phyloP scores from a whole-genome alignment of 2,888 invertebrate species.

The Trilocha varians region DNA sequence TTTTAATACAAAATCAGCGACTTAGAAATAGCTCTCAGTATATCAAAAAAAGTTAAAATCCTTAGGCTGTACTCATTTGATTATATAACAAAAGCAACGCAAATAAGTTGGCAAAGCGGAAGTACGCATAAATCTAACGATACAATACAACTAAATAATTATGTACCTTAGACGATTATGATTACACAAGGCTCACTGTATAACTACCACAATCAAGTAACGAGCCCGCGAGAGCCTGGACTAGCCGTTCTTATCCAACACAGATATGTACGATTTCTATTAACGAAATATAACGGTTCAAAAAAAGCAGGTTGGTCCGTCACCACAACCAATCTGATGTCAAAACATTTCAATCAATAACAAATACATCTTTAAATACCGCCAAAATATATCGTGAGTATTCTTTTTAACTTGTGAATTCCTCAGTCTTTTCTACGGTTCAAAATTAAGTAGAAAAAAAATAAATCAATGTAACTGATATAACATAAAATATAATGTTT shows the following conservation, averaged over 20 bases:
- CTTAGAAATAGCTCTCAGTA: slow-evolving; percentile 73
- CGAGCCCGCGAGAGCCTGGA: slow-evolving; percentile 33
- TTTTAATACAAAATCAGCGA: slow-evolving; percentile 66
- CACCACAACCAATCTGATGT: slow-evolving; percentile 55
- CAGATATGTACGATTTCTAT: slow-evolving; percentile 69
- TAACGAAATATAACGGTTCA: slow-evolving; percentile 37
- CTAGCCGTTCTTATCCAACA: slow-evolving; percentile 52
- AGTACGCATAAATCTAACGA: slow-evolving; percentile 70
- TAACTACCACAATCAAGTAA: slow-evolving; percentile 43
- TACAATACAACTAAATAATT: slow-evolving; percentile 70
- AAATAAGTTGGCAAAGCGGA: slow-evolving; percentile 71
- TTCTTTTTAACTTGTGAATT: slow-evolving; percentile 59
- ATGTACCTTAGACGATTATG: slow-evolving; percentile 68
- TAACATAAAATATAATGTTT: slow-evolving; percentile 57
- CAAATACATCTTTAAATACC: slow-evolving; percentile 40
- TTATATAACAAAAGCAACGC: slow-evolving; percentile 71
- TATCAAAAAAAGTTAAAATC: slow-evolving; percentile 70
- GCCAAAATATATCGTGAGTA: slow-evolving; percentile 59
- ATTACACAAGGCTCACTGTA: slow-evolving; percentile 68
- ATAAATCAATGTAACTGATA: slow-evolving; percentile 31
- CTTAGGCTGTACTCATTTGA: slow-evolving; percentile 72
- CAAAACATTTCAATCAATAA: slow-evolving; percentile 32
- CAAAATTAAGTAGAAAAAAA: slow-evolving; percentile 48
- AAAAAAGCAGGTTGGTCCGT: slow-evolving; percentile 51
- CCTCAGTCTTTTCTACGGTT: slow-evolving; percentile 68